phyloP scores from a whole-genome alignment of 2,888 invertebrate genomes.

The Ennomos quercinarius region DNA sequence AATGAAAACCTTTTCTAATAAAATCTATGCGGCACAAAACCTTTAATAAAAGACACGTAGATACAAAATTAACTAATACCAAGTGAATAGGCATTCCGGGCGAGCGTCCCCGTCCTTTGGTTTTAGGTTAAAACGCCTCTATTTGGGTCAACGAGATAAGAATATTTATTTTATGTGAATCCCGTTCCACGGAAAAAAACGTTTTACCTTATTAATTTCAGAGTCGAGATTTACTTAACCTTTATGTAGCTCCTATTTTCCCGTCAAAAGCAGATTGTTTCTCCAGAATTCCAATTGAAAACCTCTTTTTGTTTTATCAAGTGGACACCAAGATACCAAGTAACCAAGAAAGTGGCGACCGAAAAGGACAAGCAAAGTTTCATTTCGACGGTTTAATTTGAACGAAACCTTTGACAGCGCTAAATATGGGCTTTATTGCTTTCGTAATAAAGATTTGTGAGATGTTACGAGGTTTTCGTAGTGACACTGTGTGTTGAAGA shows the following conservation, averaged over 20 bases:
- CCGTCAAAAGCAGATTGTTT: conserved; percentile 28
- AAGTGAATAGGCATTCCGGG: conserved; percentile 34
- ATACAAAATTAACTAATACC: conserved; percentile 37
- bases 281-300: conserved; percentile 41
- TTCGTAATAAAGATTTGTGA: conserved; percentile 75
- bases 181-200: conserved; percentile 30
- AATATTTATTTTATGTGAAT: conserved; percentile 48
- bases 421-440: conserved; percentile 79
- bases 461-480: conserved; percentile 56
- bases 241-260: conserved; percentile 12
- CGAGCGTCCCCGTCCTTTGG: conserved; percentile 36
- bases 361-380: conserved; percentile 67
- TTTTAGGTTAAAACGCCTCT: conserved; percentile 55
- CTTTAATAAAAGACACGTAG: conserved; percentile 23
- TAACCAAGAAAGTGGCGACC: conserved; percentile 55
- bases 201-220: conserved; percentile 37
- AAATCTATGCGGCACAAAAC: conserved; percentile 5
- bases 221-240: conserved; percentile 38
- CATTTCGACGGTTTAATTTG: conserved; percentile 75
- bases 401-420: conserved; percentile 67
- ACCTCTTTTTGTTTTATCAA: conserved; percentile 54
- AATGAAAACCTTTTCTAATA: conserved; percentile 20
- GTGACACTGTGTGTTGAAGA: conserved; percentile 34
- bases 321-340: conserved; percentile 65
- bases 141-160: conserved; percentile 60